Evolutionary conservation across 2,797 vertebrate genomes (phyloP).

Genomic region (Anguilla anguilla): DNA sequence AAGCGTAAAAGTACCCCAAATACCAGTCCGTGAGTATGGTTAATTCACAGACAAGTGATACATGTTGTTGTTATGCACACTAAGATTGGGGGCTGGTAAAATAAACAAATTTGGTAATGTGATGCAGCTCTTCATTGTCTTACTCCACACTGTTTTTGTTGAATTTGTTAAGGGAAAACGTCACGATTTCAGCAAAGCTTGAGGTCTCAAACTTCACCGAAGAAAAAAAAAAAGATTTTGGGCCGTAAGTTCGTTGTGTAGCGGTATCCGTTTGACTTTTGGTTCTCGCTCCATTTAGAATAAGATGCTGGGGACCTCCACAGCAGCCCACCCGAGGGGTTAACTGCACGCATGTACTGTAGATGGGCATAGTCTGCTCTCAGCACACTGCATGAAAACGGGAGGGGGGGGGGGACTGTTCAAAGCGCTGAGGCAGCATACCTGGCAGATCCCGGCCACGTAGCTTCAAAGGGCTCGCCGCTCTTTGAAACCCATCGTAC

Average conservation of each 20-base stretch:
- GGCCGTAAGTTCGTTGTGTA: background rate
- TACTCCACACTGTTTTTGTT: background rate
- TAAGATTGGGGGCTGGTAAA: constrained; percentile 36
- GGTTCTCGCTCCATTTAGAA: background rate
- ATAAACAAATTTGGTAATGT: constrained; percentile 44
- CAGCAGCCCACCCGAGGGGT: background rate
- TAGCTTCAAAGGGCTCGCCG: constrained; percentile 85
- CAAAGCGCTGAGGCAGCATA: constrained; percentile 82
- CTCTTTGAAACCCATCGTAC: constrained; percentile 85
- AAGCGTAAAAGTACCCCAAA: constrained; percentile 43
- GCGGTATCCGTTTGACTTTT: background rate
- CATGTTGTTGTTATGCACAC: constrained; percentile 38
- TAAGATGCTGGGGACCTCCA: background rate
- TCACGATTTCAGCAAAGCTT: background rate
- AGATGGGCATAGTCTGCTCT: constrained; percentile 18
- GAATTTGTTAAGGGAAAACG: background rate
- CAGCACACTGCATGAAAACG: constrained; percentile 31
- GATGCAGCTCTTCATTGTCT: background rate
- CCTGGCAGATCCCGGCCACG: constrained; percentile 86
- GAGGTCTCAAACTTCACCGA: background rate
- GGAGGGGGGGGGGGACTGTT: constrained; percentile 50
- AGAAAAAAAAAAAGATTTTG: background rate
- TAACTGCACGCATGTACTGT: constrained; percentile 17
- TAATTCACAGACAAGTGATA: constrained; percentile 43
- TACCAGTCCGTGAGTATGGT: constrained; percentile 45